Evolutionary conservation across 1,140 invertebrate genomes (phyloP), one percentile per base, ranked within the genome.

Genomic region (Anastatus disparis): DNA sequence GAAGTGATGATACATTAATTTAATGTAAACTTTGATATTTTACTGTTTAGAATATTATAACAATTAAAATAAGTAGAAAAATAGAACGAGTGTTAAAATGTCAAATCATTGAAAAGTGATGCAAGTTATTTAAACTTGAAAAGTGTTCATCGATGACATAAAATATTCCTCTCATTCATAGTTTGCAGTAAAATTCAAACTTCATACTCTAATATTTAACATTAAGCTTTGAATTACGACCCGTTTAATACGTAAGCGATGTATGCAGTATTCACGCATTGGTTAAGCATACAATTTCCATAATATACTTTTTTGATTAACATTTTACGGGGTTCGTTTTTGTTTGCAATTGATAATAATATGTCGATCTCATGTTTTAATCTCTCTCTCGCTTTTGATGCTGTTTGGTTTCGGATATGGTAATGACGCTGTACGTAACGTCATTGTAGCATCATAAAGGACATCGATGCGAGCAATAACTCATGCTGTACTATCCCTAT

Each of bases 381-480:
- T 50, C 46, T 6, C 22, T 15, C n/a, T 13, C 42, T 15, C 42
- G 7, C 31, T 35, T 35, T 35, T 35, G 7, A 3, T 44, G 3
- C 31, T 35, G 61, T 38, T 62, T 70, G 70, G 63, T 56, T 64
- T 67, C 71, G 76, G 71, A 74, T 72, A 77, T 74, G 75, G 29
- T 75, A 70, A 72, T 74, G 75, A 75, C 72, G 59, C 64, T 61
- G 50, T 17, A 22, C 66, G 75, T 76, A 74, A 74, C 68, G 50
- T 29, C 63, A 53, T 70, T 70, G 70, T 50, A 73, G 42, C 53
- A 55, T 55, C 64, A 70, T 68, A 70, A 77, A 76, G 77, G 71
- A 65, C 62, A 50, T 74, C 70, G 69, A 77, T 77, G 61, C 50
- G 64, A 67, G 46, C 50, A 46, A 46, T 52, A 35, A 63, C 52